Evolutionary conservation across 2,113 vertebrate species (phyloP).

Genomic region (Herpetotheres cachinnans): DNA sequence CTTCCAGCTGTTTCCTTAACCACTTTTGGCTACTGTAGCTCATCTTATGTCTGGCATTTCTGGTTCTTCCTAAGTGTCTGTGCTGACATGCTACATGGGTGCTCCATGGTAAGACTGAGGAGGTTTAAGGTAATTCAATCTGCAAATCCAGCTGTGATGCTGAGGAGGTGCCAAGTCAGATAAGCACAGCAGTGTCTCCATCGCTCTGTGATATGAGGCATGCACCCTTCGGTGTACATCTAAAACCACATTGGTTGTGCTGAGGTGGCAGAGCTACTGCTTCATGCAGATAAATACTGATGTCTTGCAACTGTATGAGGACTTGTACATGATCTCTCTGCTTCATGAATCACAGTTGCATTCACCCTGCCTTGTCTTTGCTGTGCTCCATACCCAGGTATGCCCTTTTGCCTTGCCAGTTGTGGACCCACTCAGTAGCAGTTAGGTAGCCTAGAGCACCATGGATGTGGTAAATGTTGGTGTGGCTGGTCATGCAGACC

Average conservation of each 20-base stretch:
- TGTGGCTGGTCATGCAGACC: accelerated
- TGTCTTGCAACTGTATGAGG: not conserved
- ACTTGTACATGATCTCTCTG: not conserved
- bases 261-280: not conserved
- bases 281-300: not conserved
- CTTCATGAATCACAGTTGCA: not conserved
- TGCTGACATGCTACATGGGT: not conserved
- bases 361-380: not conserved
- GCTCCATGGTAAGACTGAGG: not conserved
- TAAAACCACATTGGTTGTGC: not conserved
- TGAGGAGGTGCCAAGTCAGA: not conserved
- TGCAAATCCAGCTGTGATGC: not conserved
- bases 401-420: not conserved
- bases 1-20: not conserved
- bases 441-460: not conserved
- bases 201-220: not conserved
- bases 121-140: not conserved
- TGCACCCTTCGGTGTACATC: not conserved
- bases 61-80: not conserved
- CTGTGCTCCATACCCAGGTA: not conserved
- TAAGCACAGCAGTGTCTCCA: not conserved
- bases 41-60: not conserved
- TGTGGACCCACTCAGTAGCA: not conserved
- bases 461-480: accelerated
- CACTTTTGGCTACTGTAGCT: not conserved